A percentile compares a stretch with the other conserved stretches of the same genome.
These are phyloP conservation scores for Danio albolineatus DNA, from an alignment of 2,797 vertebrate genomes.

Conservation along the genomic window DNA sequence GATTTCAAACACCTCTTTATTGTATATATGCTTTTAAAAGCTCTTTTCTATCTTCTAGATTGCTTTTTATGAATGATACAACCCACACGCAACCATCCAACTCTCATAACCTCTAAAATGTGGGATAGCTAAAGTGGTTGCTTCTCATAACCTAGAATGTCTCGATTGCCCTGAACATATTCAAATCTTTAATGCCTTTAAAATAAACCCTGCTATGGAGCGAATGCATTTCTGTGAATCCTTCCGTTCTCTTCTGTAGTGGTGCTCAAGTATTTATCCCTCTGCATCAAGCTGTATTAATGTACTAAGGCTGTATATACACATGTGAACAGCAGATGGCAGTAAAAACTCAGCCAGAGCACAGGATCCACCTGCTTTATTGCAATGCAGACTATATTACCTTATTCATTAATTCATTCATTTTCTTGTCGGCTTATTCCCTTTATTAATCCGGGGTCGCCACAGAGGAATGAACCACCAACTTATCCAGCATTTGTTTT, in stretches of 20 bases:
- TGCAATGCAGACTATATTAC: not conserved
- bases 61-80: not conserved
- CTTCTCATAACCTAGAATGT: not conserved
- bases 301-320: not conserved
- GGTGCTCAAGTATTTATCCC: not conserved
- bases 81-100: not conserved
- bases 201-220: not conserved
- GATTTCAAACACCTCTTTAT: not conserved
- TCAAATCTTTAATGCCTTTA: not conserved
- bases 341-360: constrained; percentile 25
- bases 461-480: too few relatives aligned
- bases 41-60: not conserved
- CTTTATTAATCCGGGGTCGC: too few relatives aligned
- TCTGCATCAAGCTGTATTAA: not conserved
- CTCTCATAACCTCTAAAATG: not conserved
- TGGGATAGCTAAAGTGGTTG: not conserved
- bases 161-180: not conserved
- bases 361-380: not conserved
- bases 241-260: not conserved
- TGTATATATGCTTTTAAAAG: not conserved
- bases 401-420: too few relatives aligned
- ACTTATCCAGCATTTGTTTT: too few relatives aligned
- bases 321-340: constrained; percentile 52
- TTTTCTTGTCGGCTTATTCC: too few relatives aligned
- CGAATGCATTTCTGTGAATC: not conserved